Percentiles rank a stretch among this genome's conserved stretches.
phyloP scores from a whole-genome alignment of 2,113 vertebrate species.

The Pseudopodoces humilis region DNA sequence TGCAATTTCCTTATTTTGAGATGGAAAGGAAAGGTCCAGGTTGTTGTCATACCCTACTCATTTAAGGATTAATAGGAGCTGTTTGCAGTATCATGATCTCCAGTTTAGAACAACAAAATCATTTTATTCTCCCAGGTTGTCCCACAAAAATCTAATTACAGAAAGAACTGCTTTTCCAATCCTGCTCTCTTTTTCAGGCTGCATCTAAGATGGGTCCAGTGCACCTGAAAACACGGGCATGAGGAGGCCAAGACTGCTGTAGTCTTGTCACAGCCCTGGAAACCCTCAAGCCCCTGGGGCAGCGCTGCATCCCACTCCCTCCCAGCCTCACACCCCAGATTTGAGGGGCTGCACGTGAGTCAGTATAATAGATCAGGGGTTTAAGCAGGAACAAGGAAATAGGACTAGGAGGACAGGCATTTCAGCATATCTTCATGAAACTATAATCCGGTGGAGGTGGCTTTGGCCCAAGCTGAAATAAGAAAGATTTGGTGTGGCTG shows the following conservation, averaged over 20 bases:
- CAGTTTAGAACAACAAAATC: background rate
- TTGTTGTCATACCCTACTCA: background rate
- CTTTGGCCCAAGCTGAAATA: background rate
- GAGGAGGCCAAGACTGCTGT: background rate
- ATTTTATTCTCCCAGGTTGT: background rate
- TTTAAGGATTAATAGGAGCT: background rate
- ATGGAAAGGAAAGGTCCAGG: background rate
- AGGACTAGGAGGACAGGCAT: background rate
- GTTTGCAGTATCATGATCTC: background rate
- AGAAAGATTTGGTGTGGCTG: background rate
- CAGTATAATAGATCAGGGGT: background rate
- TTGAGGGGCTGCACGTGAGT: fast-evolving
- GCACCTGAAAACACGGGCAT: background rate
- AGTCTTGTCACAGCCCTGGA: background rate
- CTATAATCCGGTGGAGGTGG: background rate
- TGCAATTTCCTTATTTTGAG: background rate
- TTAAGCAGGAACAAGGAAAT: background rate
- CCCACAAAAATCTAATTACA: background rate
- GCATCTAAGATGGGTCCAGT: background rate
- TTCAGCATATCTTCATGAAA: background rate
- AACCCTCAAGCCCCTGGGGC: background rate
- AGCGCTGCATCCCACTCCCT: background rate
- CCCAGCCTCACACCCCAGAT: background rate
- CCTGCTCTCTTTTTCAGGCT: background rate
- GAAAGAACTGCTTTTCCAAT: background rate